phyloP scores from a whole-genome alignment of 2,113 vertebrate genomes.

The Nibea coibor region DNA sequence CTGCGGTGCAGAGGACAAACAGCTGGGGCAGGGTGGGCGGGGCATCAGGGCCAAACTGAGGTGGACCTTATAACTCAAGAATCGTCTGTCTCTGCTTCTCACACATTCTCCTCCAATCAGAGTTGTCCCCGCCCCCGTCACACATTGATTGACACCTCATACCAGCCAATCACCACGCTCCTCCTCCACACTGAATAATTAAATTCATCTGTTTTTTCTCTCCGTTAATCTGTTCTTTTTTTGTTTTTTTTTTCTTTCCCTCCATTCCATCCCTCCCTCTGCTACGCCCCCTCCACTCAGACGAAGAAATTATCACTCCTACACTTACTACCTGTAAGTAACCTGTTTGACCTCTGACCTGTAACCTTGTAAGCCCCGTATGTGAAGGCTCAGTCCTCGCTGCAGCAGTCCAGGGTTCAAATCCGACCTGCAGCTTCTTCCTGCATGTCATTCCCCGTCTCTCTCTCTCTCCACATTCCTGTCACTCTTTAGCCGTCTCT shows the following conservation, averaged over 20 bases:
- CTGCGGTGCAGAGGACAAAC: no score
- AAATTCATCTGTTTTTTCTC: conserved; percentile 55
- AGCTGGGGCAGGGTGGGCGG: no score
- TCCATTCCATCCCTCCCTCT: conserved; percentile 60
- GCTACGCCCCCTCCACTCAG: conserved; percentile 63
- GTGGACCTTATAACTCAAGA: no score
- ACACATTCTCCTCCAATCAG: conserved; percentile 18
- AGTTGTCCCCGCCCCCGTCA: not conserved
- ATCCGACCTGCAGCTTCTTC: no score
- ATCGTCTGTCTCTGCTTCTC: not conserved
- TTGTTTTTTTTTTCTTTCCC: conserved; percentile 67
- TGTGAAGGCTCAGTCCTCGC: no score
- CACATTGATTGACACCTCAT: conserved; percentile 25
- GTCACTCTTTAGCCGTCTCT: no score
- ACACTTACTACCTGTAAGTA: conserved; percentile 79
- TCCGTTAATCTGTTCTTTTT: conserved; percentile 70
- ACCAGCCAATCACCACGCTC: conserved; percentile 38
- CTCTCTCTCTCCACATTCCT: no score
- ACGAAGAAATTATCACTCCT: conserved; percentile 76
- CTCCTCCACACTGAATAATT: conserved; percentile 18
- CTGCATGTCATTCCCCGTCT: no score
- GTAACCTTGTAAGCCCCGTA: not conserved
- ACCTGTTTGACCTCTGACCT: conserved; percentile 64
- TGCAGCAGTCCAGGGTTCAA: no score
- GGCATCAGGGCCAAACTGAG: no score